Evolutionary conservation across 2,888 invertebrate genomes (phyloP).

Genomic region (Pseudococcus longispinus): DNA sequence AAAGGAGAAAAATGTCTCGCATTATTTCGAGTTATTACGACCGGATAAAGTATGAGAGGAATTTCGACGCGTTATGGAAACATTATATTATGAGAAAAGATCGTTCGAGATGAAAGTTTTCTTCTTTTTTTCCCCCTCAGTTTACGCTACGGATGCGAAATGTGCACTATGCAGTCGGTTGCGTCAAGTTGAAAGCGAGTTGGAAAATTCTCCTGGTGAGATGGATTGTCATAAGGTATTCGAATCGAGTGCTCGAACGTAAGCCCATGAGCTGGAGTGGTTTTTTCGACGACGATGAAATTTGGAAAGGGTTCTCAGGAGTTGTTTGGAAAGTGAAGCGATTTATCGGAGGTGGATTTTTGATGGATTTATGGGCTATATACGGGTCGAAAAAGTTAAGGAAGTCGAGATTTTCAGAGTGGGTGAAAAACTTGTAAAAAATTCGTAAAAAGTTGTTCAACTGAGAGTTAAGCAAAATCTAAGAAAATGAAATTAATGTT

Average conservation of each 20-base stretch:
- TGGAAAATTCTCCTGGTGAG: not conserved
- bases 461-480: too few species aligned
- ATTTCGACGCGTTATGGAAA: not conserved
- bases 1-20: slow-evolving; percentile 8
- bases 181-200: not conserved
- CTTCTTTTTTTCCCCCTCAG: not conserved
- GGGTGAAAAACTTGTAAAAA: too few species aligned
- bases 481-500: too few species aligned
- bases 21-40: not conserved
- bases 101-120: not conserved
- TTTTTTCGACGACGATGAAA: not conserved
- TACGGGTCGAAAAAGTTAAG: too few species aligned
- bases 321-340: too few species aligned
- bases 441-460: too few species aligned
- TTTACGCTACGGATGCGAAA: not conserved
- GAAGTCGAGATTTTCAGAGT: too few species aligned
- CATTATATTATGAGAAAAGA: not conserved
- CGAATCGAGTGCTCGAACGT: not conserved
- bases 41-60: not conserved
- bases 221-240: not conserved
- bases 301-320: not conserved
- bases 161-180: not conserved
- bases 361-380: too few species aligned
- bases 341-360: too few species aligned
- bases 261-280: too few species aligned